Base-by-base conservation (phyloP, 2,888 invertebrate species). In the Platycnemis pennipes region DNA sequence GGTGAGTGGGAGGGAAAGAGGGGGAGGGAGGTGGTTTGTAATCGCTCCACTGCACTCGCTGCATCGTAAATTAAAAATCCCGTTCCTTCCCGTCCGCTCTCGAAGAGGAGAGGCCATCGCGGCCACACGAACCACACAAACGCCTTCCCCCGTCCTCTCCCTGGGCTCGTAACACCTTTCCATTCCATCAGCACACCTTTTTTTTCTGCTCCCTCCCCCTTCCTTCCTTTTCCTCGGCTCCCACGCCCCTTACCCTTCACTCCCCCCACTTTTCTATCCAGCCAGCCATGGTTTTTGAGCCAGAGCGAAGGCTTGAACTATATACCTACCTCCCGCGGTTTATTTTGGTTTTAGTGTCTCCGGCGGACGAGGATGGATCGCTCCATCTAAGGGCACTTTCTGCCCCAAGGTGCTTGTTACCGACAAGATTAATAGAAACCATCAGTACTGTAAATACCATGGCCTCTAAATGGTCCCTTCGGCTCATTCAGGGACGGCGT, bases 21-120 rank as follows among this genome's bases (percentile, higher is more conserved):
- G 88, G 31, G 53, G 49, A 8, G 16, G 91, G 53, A 89, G 88
- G 31, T 37, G 88, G 77, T 7, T 16, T 3, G 77, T 77, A 77
- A 77, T 77, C 77, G 77, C 77, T 77, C 77, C 31, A 77, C 77
- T 77, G 77, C 77, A 77, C 77, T 77, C 77, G 77, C 37, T 77
- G 77, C 77, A 77, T 77, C 77, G 77, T 77, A 77, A 77, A 77
- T 77, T 77, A 77, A 77, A 77, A 77, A 37, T 37, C 77, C 77
- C 31, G 63, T 63, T 77, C 37, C 91, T 42, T 56, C 31, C 56
- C 53, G 53, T 8, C 31, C 91, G 49, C 56, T 53, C 53, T 49
- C 2, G 31, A 26, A 37, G 53, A 91, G 91, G 49, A 56, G 89
- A 56, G 89, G 56, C 53, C 56, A 63, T 56, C 37, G n/a, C 49